Evolutionary conservation across 2,888 invertebrate species (phyloP), one percentile per base, ranked within the genome.

Genomic region (Dasysyrphus albostriatus): DNA sequence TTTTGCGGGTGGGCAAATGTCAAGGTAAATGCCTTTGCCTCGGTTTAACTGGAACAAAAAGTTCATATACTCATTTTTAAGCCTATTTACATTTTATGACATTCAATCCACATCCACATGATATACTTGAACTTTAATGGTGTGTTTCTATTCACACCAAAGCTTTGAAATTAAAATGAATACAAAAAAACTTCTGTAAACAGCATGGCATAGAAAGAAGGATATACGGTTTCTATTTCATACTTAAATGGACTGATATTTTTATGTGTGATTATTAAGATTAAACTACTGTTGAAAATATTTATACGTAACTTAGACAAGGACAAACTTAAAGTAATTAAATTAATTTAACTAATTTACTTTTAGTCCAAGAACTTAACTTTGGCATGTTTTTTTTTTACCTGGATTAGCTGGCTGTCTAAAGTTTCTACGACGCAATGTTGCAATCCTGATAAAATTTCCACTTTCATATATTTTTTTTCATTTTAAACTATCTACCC

Each of bases 1-100:
- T 37, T 59, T 37, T 49, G 16, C 29, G n/a, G 6, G 24, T 29
- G 16, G 32, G 8, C 2, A 39, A 74, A 63, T 74, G 74, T 74
- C 74, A 74, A 74, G 51, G 74, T 54, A 24, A 39, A 19, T 19
- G 39, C 8, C 24, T 9, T 24, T 24, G 3, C 24, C 24, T 39
- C 6, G 19, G 3, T 37, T 58, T 1, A 32, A 54, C 16, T 34
- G 34, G 16, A 34, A 34, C 16, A 58, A 1, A 59, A 39, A 39
- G n/a, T 32, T 34, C 24, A 4, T 4, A 37, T 37, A 5, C 16
- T 16, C 59, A 59, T 39, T 10, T 59, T 14, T 7, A 24, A n/a
- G 19, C 10, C 12, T 14, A 59, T 59, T 39, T 59, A 58, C 16
- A 16, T 34, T 39, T 3, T 39, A 8, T 39, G 19, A 14, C 39